Conservation (phyloP, 2,113 vertebrate species). For the Cervus canadensis region DNA sequence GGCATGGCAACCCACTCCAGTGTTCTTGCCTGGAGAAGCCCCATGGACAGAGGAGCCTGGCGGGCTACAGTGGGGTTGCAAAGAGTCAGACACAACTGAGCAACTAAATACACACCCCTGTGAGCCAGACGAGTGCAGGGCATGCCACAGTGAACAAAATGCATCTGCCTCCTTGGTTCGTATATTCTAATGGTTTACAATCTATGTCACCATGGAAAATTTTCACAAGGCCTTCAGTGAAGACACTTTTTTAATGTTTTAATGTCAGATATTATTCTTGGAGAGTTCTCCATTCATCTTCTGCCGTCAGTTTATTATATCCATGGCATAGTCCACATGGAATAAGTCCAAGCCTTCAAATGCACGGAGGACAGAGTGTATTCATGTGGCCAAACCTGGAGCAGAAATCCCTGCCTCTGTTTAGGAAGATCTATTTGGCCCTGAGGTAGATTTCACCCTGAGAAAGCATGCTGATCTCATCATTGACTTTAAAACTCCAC, state of each 20-base stretch:
- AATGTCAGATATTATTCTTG: not conserved
- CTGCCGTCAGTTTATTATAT: not conserved
- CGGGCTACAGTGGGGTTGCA: not conserved
- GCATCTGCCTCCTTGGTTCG: too few relatives aligned
- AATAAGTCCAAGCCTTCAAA: not conserved
- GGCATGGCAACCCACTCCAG: not conserved
- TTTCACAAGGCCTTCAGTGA: not conserved
- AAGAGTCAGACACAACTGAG: not conserved
- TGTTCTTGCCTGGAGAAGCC: not conserved
- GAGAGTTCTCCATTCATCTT: not conserved
- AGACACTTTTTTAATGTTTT: not conserved
- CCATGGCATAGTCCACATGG: not conserved
- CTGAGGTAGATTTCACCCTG: not conserved
- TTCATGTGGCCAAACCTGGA: not conserved
- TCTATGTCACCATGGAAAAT: not conserved
- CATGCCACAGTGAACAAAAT: not conserved
- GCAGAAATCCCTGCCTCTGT: not conserved
- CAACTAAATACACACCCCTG: not conserved
- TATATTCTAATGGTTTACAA: not conserved
- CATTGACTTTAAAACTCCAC: not conserved
- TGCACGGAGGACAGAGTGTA: accelerated
- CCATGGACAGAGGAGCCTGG: not conserved
- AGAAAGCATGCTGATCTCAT: not conserved
- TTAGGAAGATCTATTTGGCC: not conserved
- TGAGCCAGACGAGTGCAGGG: not conserved